Percentiles rank a stretch among this genome's conserved stretches.
phyloP scores from a whole-genome alignment of 2,888 invertebrate species.

The Pheosia gnoma region DNA sequence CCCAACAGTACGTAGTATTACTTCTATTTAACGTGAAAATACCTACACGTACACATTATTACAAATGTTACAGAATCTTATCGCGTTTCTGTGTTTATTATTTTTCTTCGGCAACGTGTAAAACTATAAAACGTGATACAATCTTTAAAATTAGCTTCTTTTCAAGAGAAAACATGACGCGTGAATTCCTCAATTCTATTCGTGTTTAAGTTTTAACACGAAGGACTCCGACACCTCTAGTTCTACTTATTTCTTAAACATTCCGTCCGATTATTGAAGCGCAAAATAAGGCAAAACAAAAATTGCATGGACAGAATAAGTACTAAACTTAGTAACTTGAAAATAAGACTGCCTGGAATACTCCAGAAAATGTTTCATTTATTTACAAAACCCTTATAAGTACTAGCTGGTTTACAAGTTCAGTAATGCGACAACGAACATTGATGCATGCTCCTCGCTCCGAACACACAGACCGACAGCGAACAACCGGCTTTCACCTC shows the following conservation, averaged over 20 bases:
- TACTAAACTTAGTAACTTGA: not conserved
- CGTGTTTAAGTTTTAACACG: not conserved
- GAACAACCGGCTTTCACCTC: conserved; percentile 67
- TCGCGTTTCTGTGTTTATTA: no score
- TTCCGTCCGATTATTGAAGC: not conserved
- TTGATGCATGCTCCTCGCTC: conserved; percentile 39
- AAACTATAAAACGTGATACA: not conserved
- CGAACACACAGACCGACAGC: conserved; percentile 38
- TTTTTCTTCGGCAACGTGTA: no score
- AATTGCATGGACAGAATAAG: not conserved
- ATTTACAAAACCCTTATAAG: not conserved
- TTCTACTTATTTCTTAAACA: not conserved
- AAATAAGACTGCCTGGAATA: not conserved
- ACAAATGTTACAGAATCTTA: no score
- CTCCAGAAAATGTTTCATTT: not conserved
- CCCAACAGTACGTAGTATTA: no score
- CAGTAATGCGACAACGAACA: conserved; percentile 32
- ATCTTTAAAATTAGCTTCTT: not conserved
- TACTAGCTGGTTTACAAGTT: conserved; percentile 2
- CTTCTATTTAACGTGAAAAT: no score
- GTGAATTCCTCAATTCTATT: not conserved
- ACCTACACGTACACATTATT: no score
- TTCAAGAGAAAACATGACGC: not conserved
- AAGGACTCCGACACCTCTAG: not conserved
- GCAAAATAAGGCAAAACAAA: not conserved